phyloP scores from a whole-genome alignment of 2,888 invertebrate species.

The Trichopoda pennipes region DNA sequence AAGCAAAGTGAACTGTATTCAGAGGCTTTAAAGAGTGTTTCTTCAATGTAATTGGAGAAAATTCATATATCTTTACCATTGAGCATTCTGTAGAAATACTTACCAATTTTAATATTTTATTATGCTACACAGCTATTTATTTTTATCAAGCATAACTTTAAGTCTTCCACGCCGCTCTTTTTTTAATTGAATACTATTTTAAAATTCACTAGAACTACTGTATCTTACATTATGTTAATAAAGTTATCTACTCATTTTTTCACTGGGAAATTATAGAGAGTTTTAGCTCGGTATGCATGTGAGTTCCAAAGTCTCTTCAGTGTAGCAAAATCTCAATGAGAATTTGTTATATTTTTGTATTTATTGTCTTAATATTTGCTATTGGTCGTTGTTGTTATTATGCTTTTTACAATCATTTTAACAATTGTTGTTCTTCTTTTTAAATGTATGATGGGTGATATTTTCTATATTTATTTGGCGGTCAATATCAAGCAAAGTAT shows the following conservation, averaged over 20 bases:
- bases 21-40: no score
- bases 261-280: constrained; percentile 36
- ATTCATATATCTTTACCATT: no score
- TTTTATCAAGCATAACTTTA: no score
- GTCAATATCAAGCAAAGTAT: constrained; percentile 67
- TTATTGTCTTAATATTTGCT: constrained; percentile 27
- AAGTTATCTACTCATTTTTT: constrained; percentile 17
- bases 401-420: constrained; percentile 34
- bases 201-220: constrained; percentile 15
- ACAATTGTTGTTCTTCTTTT: constrained; percentile 54
- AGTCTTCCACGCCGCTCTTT: no score
- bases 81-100: no score
- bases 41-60: no score
- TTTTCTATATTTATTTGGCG: constrained; percentile 58
- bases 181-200: no score
- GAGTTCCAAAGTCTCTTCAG: constrained; percentile 60
- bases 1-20: no score
- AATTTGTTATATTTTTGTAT: constrained; percentile 53
- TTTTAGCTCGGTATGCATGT: constrained; percentile 39
- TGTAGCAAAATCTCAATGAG: constrained; percentile 48
- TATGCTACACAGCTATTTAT: no score
- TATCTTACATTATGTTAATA: constrained; percentile 31
- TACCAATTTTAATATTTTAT: no score
- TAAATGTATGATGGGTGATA: constrained; percentile 57
- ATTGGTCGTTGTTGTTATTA: constrained; percentile 31